Percentiles rank a stretch among this genome's conserved stretches.
These are phyloP conservation scores for Metopolophium dirhodum DNA, from an alignment of 1,140 invertebrate species.

Conservation along the genomic window DNA sequence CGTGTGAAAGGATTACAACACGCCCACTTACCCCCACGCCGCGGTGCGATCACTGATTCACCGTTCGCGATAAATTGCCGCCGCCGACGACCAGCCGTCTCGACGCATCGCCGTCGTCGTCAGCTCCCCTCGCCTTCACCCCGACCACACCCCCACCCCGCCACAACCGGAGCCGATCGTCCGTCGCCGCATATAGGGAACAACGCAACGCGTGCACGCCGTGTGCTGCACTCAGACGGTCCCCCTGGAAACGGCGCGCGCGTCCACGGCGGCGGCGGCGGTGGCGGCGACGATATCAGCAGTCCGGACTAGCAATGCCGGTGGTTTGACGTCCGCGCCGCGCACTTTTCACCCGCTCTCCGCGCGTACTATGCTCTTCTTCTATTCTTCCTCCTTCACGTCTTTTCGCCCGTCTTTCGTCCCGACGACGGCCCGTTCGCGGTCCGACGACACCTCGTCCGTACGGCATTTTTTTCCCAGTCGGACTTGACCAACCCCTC, in stretches of 20 bases:
- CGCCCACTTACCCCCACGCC: conserved; percentile 52
- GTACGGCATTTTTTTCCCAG: background rate
- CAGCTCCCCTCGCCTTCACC: background rate
- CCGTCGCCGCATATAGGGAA: background rate
- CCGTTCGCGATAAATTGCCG: conserved; percentile 41
- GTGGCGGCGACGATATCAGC: background rate
- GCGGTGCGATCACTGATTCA: conserved; percentile 45
- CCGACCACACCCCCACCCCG: background rate
- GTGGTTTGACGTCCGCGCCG: conserved; percentile 55
- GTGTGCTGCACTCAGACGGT: conserved; percentile 57
- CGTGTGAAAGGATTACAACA: conserved; percentile 54
- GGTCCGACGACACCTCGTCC: conserved; percentile 21
- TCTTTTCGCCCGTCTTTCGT: conserved; percentile 35
- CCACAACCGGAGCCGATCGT: no score
- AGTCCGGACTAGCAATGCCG: conserved; percentile 57
- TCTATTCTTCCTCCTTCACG: conserved; percentile 56
- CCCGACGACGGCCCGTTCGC: conserved; percentile 17
- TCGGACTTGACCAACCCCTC: conserved; percentile 41
- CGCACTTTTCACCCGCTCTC: conserved; percentile 56
- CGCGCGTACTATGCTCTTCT: conserved; percentile 56
- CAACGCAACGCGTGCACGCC: conserved; percentile 30
- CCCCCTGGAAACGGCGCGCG: conserved; percentile 52
- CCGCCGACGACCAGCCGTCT: background rate
- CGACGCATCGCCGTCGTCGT: conserved; percentile 24
- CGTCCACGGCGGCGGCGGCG: conserved; percentile 19